Evolutionary conservation across 2,888 invertebrate genomes (phyloP).

Genomic region (Zygothrica quintamaculata): DNA sequence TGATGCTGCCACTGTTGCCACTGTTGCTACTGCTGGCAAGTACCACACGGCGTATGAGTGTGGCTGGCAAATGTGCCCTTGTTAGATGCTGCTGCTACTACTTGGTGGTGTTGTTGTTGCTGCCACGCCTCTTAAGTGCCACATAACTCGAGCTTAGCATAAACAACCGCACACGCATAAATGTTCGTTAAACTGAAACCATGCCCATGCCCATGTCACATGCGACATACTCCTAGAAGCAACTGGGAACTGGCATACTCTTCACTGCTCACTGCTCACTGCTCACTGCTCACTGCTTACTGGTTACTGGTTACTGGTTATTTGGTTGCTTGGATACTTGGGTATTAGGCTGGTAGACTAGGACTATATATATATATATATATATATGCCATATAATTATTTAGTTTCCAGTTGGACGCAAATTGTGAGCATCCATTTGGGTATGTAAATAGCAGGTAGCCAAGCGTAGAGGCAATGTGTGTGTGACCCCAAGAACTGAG

Average conservation of each 20-base stretch:
- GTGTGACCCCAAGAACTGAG: constrained; percentile 12
- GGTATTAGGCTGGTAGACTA: too few relatives aligned
- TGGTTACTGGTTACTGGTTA: too few relatives aligned
- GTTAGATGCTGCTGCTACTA: constrained; percentile 19
- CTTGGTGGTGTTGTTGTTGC: constrained; percentile 24
- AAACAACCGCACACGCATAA: constrained; percentile 78
- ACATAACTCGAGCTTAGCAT: constrained; percentile 79
- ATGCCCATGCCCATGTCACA: constrained; percentile 1
- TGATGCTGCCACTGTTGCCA: constrained; percentile 29
- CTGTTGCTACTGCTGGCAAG: constrained; percentile 28
- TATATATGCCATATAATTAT: constrained; percentile 69
- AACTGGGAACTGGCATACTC: constrained; percentile 5
- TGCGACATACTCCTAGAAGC: constrained; percentile 3
- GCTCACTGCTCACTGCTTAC: not conserved
- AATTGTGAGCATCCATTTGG: constrained; percentile 58
- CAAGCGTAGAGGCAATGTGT: constrained; percentile 23
- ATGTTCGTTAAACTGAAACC: constrained; percentile 71
- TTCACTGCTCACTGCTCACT: not conserved
- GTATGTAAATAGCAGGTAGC: constrained; percentile 52
- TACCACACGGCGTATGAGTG: constrained; percentile 73
- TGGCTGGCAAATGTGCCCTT: constrained; percentile 67
- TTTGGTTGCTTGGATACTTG: too few relatives aligned
- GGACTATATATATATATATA: not conserved
- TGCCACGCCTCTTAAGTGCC: constrained; percentile 69
- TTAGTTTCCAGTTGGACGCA: constrained; percentile 73